Evolutionary conservation across 1,140 invertebrate species (phyloP), one percentile per base, ranked within the genome.

Genomic region (Magallana gigas): DNA sequence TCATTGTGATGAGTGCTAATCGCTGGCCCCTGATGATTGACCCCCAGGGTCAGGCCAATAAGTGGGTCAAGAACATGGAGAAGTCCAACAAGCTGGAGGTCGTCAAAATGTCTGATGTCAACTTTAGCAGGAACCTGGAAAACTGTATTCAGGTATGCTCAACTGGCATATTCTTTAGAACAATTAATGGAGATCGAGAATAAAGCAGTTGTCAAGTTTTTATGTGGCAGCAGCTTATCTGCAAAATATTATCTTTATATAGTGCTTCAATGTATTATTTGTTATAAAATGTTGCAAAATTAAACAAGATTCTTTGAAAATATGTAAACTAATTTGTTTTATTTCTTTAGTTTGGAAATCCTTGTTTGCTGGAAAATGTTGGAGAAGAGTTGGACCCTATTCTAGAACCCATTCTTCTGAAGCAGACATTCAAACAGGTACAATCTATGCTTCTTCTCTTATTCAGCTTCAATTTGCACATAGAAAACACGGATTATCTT

Each of bases 21-120:
- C 91, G 95, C 23, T 95, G 94, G 94, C 94, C 95, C 8, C 90
- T 95, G 80, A 94, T 95, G 93, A 95, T 95, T 86, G 95, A 95
- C 90, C 95, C 95, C 6, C 95, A 95, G 89, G 93, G 92, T 83
- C 95, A 95, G 90, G 95, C 94, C 29, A 95, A 95, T 87, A 95
- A 95, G 88, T 95, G 95, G 95, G 92, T 95, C 36, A 95, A 95
- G 90, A 95, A 95, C 85, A 94, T 94, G 94, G 95, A 95, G 91
- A 94, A 93, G 87, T 85, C 88, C 7, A 95, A 95, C 88, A 94
- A 95, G 86, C 90, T 95, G 57, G 93, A 93, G 82, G 92, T 95
- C 71, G 93, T 95, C 68, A 95, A 95, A 90, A 92, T 94, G 58
- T 92, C 93, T 9, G 92, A 94, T 83, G 87, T 90, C 60, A 94